Base-by-base conservation (phyloP, 2,113 vertebrate genomes). In the Condylura cristata region DNA sequence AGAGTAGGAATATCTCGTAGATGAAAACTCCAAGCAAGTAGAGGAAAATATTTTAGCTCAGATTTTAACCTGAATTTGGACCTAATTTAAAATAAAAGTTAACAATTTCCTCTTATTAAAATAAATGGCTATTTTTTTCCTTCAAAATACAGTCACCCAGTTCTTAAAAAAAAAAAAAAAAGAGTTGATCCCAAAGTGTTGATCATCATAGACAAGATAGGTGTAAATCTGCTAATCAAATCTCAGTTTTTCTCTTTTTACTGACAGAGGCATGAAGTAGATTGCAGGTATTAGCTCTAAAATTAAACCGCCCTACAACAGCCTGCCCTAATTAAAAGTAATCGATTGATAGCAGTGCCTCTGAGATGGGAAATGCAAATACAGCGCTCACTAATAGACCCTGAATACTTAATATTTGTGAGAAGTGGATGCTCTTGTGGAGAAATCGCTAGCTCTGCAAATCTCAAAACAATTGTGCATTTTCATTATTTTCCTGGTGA, bases 101-200 rank as follows among this genome's bases (percentile, higher is more conserved):
- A 66, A 63, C 28, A n/a, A 71, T 83, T 86, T 86, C 32, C 61
- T 71, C 66, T 89, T 58, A 39, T 84, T 34, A 78, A 28, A 72
- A 90, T 28, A 96, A 90, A 90, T 68, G 44, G 13, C 46, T 41
- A 41, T 34, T 88, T 90, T 88, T 90, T 93, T 53, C 51, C 53
- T 90, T 81, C 22, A 39, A 86, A 93, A 76, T 37, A 71, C 16
- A 41, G 46, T 48, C 90, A 39, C 56, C 20, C 37, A 41, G 24
- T 28, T 6, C 17, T 30, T 60, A 26, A 5, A 6, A 61, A 61
- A 10, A 61, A 61, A 32, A n/a, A n/a, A n/a, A n/a, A n/a, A n/a
- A n/a, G n/a, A n/a, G n/a, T n/a, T 61, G 60, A 61, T n/a, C 60
- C 60, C 30, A 61, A 37, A 39, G 20, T 51, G 6, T 39, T 76